phyloP scores from a whole-genome alignment of 2,888 invertebrate genomes.

The Phlogophora meticulosa region DNA sequence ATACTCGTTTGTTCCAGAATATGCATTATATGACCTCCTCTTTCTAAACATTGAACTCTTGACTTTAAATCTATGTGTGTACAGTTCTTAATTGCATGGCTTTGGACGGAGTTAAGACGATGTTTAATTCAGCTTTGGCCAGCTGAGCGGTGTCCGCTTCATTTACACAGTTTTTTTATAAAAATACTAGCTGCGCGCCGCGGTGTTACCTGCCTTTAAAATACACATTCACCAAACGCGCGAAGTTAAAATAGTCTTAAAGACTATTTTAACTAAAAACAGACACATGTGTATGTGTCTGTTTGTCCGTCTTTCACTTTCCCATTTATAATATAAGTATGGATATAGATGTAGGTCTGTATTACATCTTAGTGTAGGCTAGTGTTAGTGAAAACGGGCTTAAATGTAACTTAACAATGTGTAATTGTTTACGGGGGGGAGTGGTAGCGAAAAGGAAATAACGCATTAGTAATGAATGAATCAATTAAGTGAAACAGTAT shows the following conservation, averaged over 20 bases:
- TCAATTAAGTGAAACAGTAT: slow-evolving; percentile 1
- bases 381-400: not conserved
- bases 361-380: no score
- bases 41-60: not conserved
- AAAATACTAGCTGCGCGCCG: no score
- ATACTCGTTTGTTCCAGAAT: slow-evolving; percentile 31
- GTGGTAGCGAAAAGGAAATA: not conserved
- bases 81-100: slow-evolving; percentile 33
- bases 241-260: no score
- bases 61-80: not conserved
- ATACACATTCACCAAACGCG: no score
- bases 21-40: slow-evolving; percentile 36
- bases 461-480: not conserved
- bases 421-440: slow-evolving; percentile 2
- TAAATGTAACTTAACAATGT: slow-evolving; percentile 15
- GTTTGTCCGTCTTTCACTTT: no score
- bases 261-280: no score
- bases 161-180: no score
- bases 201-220: no score
- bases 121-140: slow-evolving; percentile 44
- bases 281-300: no score
- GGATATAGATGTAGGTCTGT: no score
- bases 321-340: no score
- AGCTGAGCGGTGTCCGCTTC: slow-evolving; percentile 4
- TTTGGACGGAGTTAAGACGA: not conserved